phyloP scores from a whole-genome alignment of 2,888 invertebrate genomes.

The Anthophora plumipes region DNA sequence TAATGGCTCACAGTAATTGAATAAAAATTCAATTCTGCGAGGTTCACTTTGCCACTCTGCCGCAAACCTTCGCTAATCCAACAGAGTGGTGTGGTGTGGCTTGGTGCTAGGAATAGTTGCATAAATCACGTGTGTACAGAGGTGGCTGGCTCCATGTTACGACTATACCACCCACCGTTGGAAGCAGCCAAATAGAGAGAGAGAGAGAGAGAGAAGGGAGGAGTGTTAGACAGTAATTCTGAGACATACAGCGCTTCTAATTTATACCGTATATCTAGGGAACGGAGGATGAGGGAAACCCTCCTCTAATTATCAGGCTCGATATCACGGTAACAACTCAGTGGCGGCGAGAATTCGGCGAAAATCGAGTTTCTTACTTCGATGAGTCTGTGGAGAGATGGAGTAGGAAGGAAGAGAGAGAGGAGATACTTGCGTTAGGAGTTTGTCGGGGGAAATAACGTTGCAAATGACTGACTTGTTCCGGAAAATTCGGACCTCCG shows the following conservation, averaged over 20 bases:
- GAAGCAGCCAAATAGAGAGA: conserved; percentile 22
- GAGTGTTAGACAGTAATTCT: conserved; percentile 33
- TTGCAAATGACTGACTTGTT: conserved; percentile 18
- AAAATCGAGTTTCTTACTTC: conserved; percentile 24
- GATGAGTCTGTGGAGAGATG: not conserved
- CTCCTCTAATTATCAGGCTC: conserved; percentile 51
- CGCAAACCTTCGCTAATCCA: not conserved
- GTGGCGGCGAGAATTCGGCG: not conserved
- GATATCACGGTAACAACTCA: conserved; percentile 41
- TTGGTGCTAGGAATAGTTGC: conserved; percentile 6
- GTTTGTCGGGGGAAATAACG: conserved; percentile 1
- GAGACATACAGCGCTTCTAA: conserved; percentile 40
- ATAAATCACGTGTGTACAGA: conserved; percentile 23
- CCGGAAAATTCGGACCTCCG: not conserved
- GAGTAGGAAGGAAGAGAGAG: not conserved
- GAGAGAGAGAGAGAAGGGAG: no score
- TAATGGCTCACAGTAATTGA: not conserved
- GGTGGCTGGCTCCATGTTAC: not conserved
- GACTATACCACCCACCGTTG: not conserved
- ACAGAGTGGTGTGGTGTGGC: not conserved
- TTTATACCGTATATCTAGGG: conserved; percentile 34
- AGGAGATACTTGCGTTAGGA: not conserved
- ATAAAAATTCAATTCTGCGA: not conserved
- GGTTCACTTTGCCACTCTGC: not conserved
- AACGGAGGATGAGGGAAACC: conserved; percentile 9